Conservation (phyloP, 2,888 invertebrate genomes). For the Diabrotica balteata region DNA sequence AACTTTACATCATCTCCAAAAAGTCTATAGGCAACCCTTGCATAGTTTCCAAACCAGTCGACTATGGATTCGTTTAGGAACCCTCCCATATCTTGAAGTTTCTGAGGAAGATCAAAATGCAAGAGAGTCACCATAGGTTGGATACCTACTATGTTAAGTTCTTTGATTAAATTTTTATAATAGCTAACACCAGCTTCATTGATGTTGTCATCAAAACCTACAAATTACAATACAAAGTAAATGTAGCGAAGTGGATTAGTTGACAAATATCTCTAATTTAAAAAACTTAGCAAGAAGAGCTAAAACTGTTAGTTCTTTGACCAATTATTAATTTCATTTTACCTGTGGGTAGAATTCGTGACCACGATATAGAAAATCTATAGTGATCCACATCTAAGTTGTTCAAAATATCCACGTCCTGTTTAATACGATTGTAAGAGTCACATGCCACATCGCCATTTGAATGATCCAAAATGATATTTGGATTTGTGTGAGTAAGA, state of each 20-base stretch:
- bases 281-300: not conserved
- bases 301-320: not conserved
- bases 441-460: constrained; percentile 72
- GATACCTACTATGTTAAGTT: constrained; percentile 62
- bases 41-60: constrained; percentile 64
- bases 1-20: constrained; percentile 57
- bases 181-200: constrained; percentile 71
- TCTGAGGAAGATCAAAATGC: constrained; percentile 66
- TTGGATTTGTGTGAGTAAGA: constrained; percentile 59
- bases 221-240: not conserved
- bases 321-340: constrained; percentile 38
- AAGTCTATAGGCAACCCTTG: constrained; percentile 60
- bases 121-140: constrained; percentile 64
- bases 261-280: not conserved
- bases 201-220: constrained; percentile 68
- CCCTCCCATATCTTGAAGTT: constrained; percentile 53
- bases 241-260: too few species aligned
- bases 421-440: constrained; percentile 71
- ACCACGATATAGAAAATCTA: constrained; percentile 79
- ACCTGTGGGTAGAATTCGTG: constrained; percentile 76
- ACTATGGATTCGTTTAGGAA: constrained; percentile 24
- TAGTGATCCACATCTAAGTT: constrained; percentile 71
- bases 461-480: constrained; percentile 61
- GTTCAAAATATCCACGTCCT: constrained; percentile 69
- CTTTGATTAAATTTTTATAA: constrained; percentile 43